These are phyloP conservation scores for Gymnopithys bicolor DNA, from an alignment of 2,797 vertebrate species.

Conservation along the genomic window DNA sequence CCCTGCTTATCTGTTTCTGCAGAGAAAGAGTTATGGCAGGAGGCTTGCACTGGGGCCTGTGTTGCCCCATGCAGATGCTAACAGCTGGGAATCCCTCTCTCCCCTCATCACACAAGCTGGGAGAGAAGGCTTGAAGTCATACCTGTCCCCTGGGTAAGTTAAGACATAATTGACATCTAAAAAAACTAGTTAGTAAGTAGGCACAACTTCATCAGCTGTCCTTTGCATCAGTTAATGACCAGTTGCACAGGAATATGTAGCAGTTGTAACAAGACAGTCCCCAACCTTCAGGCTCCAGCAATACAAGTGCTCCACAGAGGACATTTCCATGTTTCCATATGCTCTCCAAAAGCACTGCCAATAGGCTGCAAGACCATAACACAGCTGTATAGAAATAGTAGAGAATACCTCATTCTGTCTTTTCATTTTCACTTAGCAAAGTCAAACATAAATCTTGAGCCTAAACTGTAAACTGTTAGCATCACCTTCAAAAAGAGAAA, in stretches of 20 bases:
- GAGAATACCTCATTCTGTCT: background rate
- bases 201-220: background rate
- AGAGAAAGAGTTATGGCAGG: background rate
- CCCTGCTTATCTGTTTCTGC: background rate
- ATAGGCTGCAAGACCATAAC: background rate
- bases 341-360: background rate
- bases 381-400: background rate
- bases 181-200: background rate
- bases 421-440: background rate
- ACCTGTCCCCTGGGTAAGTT: background rate
- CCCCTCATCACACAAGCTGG: background rate
- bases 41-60: background rate
- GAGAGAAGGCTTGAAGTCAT: background rate
- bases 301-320: background rate
- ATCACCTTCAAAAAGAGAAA: background rate
- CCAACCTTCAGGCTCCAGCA: background rate
- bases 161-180: background rate
- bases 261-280: background rate
- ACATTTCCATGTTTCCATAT: background rate
- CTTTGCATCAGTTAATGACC: background rate
- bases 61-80: background rate
- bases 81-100: background rate
- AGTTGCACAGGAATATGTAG: background rate
- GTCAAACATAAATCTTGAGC: background rate
- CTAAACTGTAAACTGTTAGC: background rate